phyloP scores from a whole-genome alignment of 2,113 vertebrate genomes.

The Castor canadensis region DNA sequence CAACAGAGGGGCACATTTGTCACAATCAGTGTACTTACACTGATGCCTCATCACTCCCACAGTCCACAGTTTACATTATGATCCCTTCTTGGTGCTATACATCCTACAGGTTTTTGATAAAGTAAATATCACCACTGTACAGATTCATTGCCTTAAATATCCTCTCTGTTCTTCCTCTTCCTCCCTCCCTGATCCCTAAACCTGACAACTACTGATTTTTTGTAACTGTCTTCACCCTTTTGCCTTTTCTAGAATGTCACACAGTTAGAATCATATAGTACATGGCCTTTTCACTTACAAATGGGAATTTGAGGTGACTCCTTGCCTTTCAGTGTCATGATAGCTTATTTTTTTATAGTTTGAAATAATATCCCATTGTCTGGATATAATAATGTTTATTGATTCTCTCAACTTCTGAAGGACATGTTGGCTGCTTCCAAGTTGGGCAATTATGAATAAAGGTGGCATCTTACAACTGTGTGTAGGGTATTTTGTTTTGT shows the following conservation, averaged over 20 bases:
- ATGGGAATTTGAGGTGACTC: not conserved
- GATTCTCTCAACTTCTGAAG: not conserved
- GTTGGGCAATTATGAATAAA: not conserved
- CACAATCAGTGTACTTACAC: no score
- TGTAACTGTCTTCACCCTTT: not conserved
- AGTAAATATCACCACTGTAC: not conserved
- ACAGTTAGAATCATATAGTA: not conserved
- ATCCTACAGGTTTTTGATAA: not conserved
- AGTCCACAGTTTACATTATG: not conserved
- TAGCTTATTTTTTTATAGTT: not conserved
- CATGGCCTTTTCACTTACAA: not conserved
- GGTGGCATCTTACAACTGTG: not conserved
- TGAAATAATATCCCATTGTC: not conserved
- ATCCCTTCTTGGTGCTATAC: no score
- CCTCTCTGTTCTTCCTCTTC: not conserved
- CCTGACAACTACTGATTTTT: not conserved
- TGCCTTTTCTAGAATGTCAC: not conserved
- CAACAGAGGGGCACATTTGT: not conserved
- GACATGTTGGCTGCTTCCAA: not conserved
- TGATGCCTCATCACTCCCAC: no score
- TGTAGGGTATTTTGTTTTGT: not conserved
- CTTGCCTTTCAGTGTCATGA: not conserved
- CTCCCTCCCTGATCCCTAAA: not conserved
- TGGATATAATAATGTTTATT: not conserved
- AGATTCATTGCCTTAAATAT: not conserved